Percentiles rank a stretch among this genome's conserved stretches.
These are phyloP conservation scores for Caenorhabditis sp. DNA, from an alignment of 2,888 invertebrate species.

Conservation along the genomic window DNA sequence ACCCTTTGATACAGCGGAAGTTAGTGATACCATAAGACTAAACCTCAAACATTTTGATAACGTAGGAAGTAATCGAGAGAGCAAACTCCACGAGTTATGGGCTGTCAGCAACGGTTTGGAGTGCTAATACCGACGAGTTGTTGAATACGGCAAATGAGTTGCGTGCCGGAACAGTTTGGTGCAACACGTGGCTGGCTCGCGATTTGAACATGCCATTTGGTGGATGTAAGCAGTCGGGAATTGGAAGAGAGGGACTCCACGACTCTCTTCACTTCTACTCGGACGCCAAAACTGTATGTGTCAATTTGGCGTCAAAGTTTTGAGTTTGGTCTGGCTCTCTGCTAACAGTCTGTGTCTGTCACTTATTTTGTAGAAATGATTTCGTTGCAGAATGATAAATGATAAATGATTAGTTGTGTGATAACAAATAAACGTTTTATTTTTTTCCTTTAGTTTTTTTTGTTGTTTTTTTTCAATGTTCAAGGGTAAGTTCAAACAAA, in stretches of 20 bases:
- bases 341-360: neutral
- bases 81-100: constrained; percentile 85
- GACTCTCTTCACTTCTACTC: constrained; percentile 86
- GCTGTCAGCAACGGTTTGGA: constrained; percentile 85
- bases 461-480: too few relatives aligned
- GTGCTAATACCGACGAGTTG: constrained; percentile 83
- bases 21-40: constrained; percentile 19
- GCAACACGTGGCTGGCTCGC: constrained; percentile 86
- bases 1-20: constrained; percentile 76
- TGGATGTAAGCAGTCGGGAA: constrained; percentile 85
- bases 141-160: constrained; percentile 85
- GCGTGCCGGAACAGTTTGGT: constrained; percentile 86
- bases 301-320: constrained; percentile 69
- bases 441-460: too few relatives aligned
- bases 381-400: neutral
- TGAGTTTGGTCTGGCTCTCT: too few relatives aligned
- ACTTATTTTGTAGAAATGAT: neutral
- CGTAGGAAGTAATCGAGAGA: constrained; percentile 84
- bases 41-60: neutral
- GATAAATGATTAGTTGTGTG: too few relatives aligned
- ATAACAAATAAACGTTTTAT: too few relatives aligned
- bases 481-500: too few relatives aligned
- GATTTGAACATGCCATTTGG: constrained; percentile 86
- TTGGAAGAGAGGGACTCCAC: constrained; percentile 85
- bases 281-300: constrained; percentile 85